Base-by-base conservation (phyloP, 1,140 invertebrate genomes). In the Micrasema minimum region DNA sequence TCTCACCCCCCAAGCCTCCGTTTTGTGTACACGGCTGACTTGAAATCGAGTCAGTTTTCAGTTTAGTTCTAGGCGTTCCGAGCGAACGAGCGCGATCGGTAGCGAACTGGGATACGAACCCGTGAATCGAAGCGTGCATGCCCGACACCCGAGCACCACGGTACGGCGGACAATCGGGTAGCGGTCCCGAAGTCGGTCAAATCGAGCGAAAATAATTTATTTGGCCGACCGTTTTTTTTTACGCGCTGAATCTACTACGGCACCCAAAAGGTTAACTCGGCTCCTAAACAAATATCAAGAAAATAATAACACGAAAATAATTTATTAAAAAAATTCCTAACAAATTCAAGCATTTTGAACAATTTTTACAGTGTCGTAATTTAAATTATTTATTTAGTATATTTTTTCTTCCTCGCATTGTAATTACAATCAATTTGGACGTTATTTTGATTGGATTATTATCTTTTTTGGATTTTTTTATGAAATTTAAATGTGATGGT, bases 1-100 rank as follows among this genome's bases (percentile, higher is more conserved):
- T 20, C 43, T 20, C 38, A 5, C 62, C 22, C 35, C 51, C 41
- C 9, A 0, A 50, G 35, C 31, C 57, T 43, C 51, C 20, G 37
- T 23, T 16, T 35, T 66, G 64, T 70, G 72, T 37, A 46, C 65
- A 66, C 69, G 69, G 51, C 23, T 64, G 64, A 69, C 35, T 71
- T 46, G 72, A 35, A 31, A 62, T 64, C 46, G 68, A 59, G 57
- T 68, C 73, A 66, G 65, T 61, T 61, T 26, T 68, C 73, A 66
- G 65, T 61, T 61, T 26, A 61, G 37, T 65, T 51, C 46, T 31
- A 48, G 31, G 50, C 69, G 48, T 41, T 55, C 62, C 55, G 55
- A 41, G 55, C 55, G 55, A 59, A 59, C 55, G 18, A 46, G 22
- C 59, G 59, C 43, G 59, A 64, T 23, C 46, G 46, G 64, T 38